Evolutionary conservation across 2,888 invertebrate genomes (phyloP).

Genomic region (Cordilura impudica): DNA sequence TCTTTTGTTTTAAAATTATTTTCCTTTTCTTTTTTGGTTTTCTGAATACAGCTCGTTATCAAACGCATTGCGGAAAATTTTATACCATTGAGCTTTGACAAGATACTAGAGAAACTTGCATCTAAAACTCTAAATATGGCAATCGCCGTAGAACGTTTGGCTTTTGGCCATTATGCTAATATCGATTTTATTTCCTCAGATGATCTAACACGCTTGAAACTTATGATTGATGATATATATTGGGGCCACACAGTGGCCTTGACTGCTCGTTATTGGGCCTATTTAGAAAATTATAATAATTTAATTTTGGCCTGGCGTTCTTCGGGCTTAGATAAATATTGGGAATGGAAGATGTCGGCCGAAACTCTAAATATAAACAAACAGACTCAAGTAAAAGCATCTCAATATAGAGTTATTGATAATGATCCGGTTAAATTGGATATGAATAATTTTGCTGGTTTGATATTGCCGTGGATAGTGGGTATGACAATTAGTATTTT

Average conservation of each 20-base stretch:
- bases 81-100: not conserved
- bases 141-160: constrained; percentile 82
- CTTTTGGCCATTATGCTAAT: constrained; percentile 83
- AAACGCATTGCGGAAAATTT: constrained; percentile 11
- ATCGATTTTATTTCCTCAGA: constrained; percentile 82
- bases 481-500: constrained; percentile 68
- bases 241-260: constrained; percentile 82
- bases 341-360: constrained; percentile 80
- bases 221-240: constrained; percentile 84
- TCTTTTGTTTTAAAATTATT: not conserved
- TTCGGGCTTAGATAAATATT: constrained; percentile 81
- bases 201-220: constrained; percentile 79
- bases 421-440: constrained; percentile 68
- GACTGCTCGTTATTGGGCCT: constrained; percentile 82
- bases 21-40: not conserved
- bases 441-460: constrained; percentile 71
- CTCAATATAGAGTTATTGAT: constrained; percentile 65
- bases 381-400: constrained; percentile 69
- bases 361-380: constrained; percentile 67
- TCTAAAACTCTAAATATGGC: constrained; percentile 79
- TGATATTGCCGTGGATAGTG: constrained; percentile 70
- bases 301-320: constrained; percentile 81
- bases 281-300: constrained; percentile 79
- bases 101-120: constrained; percentile 73
- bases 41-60: constrained; percentile 1